phyloP scores from a whole-genome alignment of 2,113 vertebrate genomes.

The Agelaius tricolor region DNA sequence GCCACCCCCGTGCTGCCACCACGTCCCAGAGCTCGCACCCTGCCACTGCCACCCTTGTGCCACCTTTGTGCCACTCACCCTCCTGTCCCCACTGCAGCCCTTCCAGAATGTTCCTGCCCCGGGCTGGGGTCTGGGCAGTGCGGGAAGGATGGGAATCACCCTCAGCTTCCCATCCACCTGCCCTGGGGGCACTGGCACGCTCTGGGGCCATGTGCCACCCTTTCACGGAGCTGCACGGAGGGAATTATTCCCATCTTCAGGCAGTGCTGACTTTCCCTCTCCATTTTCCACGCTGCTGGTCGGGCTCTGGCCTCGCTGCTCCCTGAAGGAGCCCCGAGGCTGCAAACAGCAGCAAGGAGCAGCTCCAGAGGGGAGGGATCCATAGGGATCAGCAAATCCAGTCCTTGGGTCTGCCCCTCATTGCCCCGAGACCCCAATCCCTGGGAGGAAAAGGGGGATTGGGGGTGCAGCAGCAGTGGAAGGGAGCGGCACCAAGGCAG shows the following conservation, averaged over 20 bases:
- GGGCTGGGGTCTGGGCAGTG: background rate
- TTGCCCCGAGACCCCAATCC: background rate
- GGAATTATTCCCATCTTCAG: background rate
- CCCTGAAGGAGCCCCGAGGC: background rate
- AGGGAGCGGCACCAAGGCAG: accelerated
- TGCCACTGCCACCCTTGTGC: background rate
- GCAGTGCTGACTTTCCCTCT: background rate
- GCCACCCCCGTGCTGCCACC: background rate
- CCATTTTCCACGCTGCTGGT: background rate
- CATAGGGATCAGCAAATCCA: accelerated
- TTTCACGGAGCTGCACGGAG: background rate
- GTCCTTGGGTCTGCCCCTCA: accelerated
- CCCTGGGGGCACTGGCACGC: accelerated
- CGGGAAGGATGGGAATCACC: background rate
- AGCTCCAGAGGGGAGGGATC: background rate
- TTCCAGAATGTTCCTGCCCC: accelerated
- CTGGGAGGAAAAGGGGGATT: accelerated
- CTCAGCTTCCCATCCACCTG: accelerated
- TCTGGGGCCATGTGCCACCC: background rate
- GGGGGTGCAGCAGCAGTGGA: background rate
- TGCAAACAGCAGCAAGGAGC: accelerated
- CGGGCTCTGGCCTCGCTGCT: background rate
- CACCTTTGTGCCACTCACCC: background rate
- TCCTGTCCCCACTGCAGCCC: background rate
- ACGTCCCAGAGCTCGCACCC: too few relatives aligned